Base-by-base conservation (phyloP, 1,140 invertebrate species). In the Hyles vespertilio region DNA sequence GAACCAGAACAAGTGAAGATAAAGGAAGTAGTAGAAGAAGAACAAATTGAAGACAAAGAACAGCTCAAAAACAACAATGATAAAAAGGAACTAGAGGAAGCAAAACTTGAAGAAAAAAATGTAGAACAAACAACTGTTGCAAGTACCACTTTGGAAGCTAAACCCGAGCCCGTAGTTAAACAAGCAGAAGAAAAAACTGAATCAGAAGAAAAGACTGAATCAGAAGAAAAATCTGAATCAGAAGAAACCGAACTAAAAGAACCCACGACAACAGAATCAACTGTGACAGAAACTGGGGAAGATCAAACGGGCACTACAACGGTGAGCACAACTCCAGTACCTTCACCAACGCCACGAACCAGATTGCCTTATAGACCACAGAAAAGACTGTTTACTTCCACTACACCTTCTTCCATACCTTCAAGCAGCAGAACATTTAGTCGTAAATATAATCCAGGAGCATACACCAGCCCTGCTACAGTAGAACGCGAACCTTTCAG, bases 401-500 rank as follows among this genome's bases (percentile, higher is more conserved):
- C 87, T 22, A 90, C 89, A 8, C 85, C 87, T 67, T 66, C 77
- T 7, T 67, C 85, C 34, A 52, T 81, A 32, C 71, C 88, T 46
- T 82, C 80, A 9, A 81, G 81, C 49, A 86, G 80, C 57, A 84
- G 80, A 72, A 77, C 73, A 9, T 90, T 85, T 59, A 90, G 89
- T 61, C 76, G 89, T 48, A 89, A 89, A 75, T 90, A 81, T 71
- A 90, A 86, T 59, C 84, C 81, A 52, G 87, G 85, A 10, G 84
- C 67, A 32, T 90, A 89, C 54, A 91, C 89, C 48, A 89, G 81
- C 52, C 84, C 89, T 49, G 62, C 81, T n/a, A 78, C 80, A 10
- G 79, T 77, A 36, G 78, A 81, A 33, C 68, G 74, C 69, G 74
- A 81, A 56, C 64, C 77, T 54, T 70, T 77, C 51, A 78, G 50